phyloP scores from a whole-genome alignment of 1,140 invertebrate genomes.

The Vanessa tameamea region DNA sequence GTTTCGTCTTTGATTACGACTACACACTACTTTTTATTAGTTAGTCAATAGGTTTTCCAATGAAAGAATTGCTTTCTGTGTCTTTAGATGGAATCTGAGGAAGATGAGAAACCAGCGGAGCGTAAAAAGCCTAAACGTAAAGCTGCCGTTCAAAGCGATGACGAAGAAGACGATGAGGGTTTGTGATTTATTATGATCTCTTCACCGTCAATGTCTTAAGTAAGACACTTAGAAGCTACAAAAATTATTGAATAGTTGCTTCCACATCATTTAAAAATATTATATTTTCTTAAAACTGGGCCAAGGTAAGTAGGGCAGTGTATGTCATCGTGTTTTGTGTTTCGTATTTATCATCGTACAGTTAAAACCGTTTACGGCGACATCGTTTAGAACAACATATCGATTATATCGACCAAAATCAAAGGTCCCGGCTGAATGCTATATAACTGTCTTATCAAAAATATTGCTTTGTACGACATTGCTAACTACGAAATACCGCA shows the following conservation, averaged over 20 bases:
- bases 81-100: slow-evolving; percentile 75
- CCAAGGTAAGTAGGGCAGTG: slow-evolving; percentile 18
- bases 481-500: too few relatives aligned
- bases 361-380: too few relatives aligned
- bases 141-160: slow-evolving; percentile 77
- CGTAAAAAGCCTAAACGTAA: slow-evolving; percentile 78
- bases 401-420: too few relatives aligned
- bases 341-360: neutral
- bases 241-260: slow-evolving; percentile 20
- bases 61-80: slow-evolving; percentile 10
- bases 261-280: neutral
- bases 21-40: slow-evolving; percentile 25
- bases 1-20: slow-evolving; percentile 51
- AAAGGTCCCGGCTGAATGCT: too few relatives aligned
- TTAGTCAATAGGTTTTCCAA: slow-evolving; percentile 19
- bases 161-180: slow-evolving; percentile 82
- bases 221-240: slow-evolving; percentile 4
- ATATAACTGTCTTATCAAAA: too few relatives aligned
- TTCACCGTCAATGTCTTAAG: neutral
- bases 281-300: neutral
- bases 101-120: slow-evolving; percentile 69
- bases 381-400: too few relatives aligned
- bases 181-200: slow-evolving; percentile 25
- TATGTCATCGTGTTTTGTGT: neutral
- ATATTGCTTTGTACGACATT: too few relatives aligned